Evolutionary conservation across 2,888 invertebrate species (phyloP).

Genomic region (Thymelicus acteon): DNA sequence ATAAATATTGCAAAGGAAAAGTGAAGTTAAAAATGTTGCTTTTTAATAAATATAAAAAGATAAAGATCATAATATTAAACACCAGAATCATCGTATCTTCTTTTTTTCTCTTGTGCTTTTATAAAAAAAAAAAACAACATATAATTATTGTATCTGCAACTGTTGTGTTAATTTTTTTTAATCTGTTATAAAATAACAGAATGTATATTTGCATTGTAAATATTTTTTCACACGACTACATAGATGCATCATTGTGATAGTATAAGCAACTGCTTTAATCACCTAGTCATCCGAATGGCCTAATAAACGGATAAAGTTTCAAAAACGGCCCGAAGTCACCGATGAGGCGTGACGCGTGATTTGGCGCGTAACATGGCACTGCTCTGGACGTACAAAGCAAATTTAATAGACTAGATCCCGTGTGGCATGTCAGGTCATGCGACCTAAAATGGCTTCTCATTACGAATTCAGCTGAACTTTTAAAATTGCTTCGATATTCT

Average conservation of each 20-base stretch:
- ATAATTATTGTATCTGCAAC: neutral
- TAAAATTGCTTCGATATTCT: too few species aligned
- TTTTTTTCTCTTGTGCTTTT: neutral
- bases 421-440: neutral
- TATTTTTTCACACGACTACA: constrained; percentile 6
- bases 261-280: constrained; percentile 6
- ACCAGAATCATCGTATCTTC: too few species aligned
- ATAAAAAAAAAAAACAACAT: neutral
- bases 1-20: too few species aligned
- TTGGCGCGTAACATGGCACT: neutral
- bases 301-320: neutral
- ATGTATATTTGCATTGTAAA: constrained; percentile 18
- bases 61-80: too few species aligned
- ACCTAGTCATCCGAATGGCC: neutral
- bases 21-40: too few species aligned
- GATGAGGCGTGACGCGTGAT: neutral
- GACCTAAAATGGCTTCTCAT: too few species aligned
- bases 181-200: constrained; percentile 23
- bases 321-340: neutral
- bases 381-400: neutral
- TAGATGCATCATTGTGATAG: constrained; percentile 10
- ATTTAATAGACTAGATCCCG: neutral
- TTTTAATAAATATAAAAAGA: too few species aligned
- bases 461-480: too few species aligned
- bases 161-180: neutral